Evolutionary conservation across 2,888 invertebrate genomes (phyloP).

Genomic region (Salpingus planirostris): DNA sequence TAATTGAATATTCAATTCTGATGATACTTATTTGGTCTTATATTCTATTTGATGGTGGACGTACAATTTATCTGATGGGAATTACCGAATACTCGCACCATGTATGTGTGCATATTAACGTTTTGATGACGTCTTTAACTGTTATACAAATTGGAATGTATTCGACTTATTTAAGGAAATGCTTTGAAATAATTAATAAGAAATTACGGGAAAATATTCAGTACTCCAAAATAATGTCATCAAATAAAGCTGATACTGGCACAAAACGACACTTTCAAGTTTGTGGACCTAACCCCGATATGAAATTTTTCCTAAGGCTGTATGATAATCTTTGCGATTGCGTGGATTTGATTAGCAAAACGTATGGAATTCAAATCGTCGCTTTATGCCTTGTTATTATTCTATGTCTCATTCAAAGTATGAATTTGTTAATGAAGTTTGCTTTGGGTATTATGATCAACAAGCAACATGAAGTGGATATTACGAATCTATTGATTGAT

Average conservation of each 20-base stretch:
- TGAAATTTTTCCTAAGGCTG: slow-evolving; percentile 8
- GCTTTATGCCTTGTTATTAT: slow-evolving; percentile 6
- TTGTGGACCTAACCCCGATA: too few species aligned
- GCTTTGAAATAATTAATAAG: slow-evolving; percentile 5
- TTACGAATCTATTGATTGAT: slow-evolving; percentile 1
- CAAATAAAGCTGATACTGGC: too few species aligned
- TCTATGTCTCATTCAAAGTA: slow-evolving; percentile 7
- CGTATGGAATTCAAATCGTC: slow-evolving; percentile 8
- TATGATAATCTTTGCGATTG: slow-evolving; percentile 10
- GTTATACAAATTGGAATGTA: slow-evolving; percentile 7
- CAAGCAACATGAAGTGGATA: not conserved
- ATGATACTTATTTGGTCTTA: too few species aligned
- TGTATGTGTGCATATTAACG: slow-evolving; percentile 6
- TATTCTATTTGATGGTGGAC: too few species aligned
- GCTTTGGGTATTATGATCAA: slow-evolving; percentile 2
- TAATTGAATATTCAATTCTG: too few species aligned
- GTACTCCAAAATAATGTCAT: too few species aligned
- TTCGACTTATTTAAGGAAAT: slow-evolving; percentile 3
- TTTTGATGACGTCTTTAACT: slow-evolving; percentile 3
- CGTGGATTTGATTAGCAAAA: slow-evolving; percentile 7
- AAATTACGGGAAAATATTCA: too few species aligned
- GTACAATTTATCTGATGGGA: too few species aligned
- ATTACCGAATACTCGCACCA: too few species aligned
- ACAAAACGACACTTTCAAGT: too few species aligned
- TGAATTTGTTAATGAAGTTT: slow-evolving; percentile 9